A percentile compares a stretch with the other conserved stretches of the same genome.
These are phyloP conservation scores for Nowickia ferox DNA, from an alignment of 2,888 invertebrate genomes.

Conservation along the genomic window DNA sequence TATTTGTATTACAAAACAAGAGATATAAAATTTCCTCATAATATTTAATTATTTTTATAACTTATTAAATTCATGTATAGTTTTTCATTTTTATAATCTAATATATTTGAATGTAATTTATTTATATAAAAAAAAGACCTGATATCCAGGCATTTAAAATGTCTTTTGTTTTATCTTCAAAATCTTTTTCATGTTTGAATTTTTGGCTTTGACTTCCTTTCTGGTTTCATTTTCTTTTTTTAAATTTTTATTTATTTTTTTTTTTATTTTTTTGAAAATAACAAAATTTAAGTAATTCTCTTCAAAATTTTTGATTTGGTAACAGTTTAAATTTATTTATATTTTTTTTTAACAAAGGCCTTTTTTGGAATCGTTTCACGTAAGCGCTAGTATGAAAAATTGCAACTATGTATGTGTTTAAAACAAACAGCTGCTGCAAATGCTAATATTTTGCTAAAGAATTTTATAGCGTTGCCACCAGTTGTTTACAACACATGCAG, in stretches of 20 bases:
- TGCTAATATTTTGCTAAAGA: not conserved
- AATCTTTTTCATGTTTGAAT: slow-evolving; percentile 56
- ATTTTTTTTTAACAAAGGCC: not conserved
- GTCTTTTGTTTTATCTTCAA: slow-evolving; percentile 48
- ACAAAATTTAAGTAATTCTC: slow-evolving; percentile 47
- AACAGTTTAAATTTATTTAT: slow-evolving; percentile 17
- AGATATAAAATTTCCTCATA: slow-evolving; percentile 63
- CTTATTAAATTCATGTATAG: slow-evolving; percentile 7
- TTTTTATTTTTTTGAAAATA: no score
- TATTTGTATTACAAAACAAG: slow-evolving; percentile 37
- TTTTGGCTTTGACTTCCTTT: slow-evolving; percentile 72
- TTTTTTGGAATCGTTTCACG: slow-evolving; percentile 6
- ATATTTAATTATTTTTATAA: slow-evolving; percentile 58
- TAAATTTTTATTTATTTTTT: slow-evolving; percentile 10
- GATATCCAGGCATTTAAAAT: slow-evolving; percentile 35
- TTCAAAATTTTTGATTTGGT: slow-evolving; percentile 56
- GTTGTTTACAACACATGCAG: not conserved
- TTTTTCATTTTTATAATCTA: slow-evolving; percentile 53
- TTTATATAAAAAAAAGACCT: slow-evolving; percentile 56
- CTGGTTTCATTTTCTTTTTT: slow-evolving; percentile 69
- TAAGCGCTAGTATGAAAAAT: not conserved
- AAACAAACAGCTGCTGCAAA: not conserved
- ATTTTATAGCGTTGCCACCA: no score
- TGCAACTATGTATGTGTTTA: no score
- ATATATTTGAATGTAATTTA: slow-evolving; percentile 63